Conservation (phyloP, 2,888 invertebrate species). For the Myopa tessellatipennis region DNA sequence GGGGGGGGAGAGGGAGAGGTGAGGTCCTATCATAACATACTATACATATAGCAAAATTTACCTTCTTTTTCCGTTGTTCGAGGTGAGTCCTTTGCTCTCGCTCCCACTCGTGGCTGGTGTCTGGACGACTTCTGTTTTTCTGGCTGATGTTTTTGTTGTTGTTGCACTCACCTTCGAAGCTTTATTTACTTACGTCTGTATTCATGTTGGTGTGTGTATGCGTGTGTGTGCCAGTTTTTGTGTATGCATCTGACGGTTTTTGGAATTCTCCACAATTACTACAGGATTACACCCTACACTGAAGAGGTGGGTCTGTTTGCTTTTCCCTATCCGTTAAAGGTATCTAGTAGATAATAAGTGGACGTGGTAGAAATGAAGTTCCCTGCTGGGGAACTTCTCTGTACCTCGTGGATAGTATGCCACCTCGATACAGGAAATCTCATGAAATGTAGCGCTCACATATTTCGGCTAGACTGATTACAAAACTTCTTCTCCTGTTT, state of each 20-base stretch:
- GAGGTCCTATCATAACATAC: neutral
- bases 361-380: too few relatives aligned
- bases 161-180: neutral
- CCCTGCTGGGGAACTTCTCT: too few relatives aligned
- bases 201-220: neutral
- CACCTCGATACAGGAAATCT: too few relatives aligned
- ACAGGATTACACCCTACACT: too few relatives aligned
- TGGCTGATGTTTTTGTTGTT: neutral
- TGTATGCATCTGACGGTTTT: neutral
- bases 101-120: neutral
- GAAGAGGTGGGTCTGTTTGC: too few relatives aligned
- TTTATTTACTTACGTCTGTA: slow-evolving; percentile 23
- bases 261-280: slow-evolving; percentile 7
- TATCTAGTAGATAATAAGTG: too few relatives aligned
- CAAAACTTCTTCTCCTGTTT: too few relatives aligned
- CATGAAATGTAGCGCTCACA: too few relatives aligned
- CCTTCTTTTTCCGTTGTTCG: neutral
- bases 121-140: neutral
- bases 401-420: too few relatives aligned
- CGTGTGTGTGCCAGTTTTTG: neutral
- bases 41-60: neutral
- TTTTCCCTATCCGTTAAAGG: too few relatives aligned
- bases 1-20: neutral
- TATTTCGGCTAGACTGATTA: too few relatives aligned
- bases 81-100: neutral